Evolutionary conservation across 1,140 invertebrate genomes (phyloP).

Genomic region (Drosophila pseudoobscura): DNA sequence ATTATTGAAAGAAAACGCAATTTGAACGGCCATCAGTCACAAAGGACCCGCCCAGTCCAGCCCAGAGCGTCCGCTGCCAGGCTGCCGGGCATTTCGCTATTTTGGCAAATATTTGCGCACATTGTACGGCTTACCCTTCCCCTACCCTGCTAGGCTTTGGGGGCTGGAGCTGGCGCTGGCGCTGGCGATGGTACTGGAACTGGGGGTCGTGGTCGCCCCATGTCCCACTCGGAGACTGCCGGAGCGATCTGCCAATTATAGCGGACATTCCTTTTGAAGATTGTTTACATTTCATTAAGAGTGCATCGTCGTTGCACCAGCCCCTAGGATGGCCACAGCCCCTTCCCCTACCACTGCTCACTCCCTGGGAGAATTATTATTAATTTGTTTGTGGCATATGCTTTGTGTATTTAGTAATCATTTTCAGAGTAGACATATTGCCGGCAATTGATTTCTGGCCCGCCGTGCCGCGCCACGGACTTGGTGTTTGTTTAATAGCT

Average conservation of each 20-base stretch:
- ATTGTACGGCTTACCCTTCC: conserved; percentile 43
- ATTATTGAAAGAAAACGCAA: conserved; percentile 66
- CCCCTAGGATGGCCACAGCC: conserved; percentile 3
- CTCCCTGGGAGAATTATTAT: conserved; percentile 28
- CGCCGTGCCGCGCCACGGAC: background rate
- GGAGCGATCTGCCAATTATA: conserved; percentile 70
- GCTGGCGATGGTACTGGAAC: no score
- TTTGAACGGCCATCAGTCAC: conserved; percentile 58
- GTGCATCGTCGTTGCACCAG: conserved; percentile 43
- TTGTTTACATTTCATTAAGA: conserved; percentile 81
- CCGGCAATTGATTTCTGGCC: conserved; percentile 62
- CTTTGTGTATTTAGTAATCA: conserved; percentile 53
- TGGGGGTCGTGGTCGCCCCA: conserved; percentile 1
- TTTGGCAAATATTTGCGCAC: conserved; percentile 57
- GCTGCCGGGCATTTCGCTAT: conserved; percentile 21
- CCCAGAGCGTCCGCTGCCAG: background rate
- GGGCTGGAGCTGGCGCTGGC: no score
- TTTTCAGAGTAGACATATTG: conserved; percentile 55
- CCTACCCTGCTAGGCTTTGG: background rate
- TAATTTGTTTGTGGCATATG: conserved; percentile 61
- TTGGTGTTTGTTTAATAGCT: conserved; percentile 47
- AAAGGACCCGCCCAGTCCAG: background rate
- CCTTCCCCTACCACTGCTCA: background rate
- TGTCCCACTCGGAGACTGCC: background rate
- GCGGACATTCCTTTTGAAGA: conserved; percentile 76